Evolutionary conservation across 1,140 invertebrate species (phyloP), one percentile per base, ranked within the genome.

Genomic region (Spodoptera litura): DNA sequence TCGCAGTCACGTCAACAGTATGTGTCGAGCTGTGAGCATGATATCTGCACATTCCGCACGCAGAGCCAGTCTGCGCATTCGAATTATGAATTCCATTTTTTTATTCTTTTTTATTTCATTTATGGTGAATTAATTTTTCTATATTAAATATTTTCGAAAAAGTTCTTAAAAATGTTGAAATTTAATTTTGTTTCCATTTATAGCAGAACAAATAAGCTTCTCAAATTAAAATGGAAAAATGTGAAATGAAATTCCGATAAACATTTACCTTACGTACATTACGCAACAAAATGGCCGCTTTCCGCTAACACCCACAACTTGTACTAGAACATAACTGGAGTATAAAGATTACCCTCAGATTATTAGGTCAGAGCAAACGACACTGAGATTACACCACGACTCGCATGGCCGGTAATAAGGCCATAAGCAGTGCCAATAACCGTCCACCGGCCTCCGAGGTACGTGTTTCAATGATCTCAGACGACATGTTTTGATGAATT

Each of bases 21-120:
- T 72, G n/a, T 71, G 56, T 70, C 49, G 49, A 31, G 31, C 31
- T 31, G 31, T 31, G 31, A 68, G 64, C 58, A 81, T 66, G 74
- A 81, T 73, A 81, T 71, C 58, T 61, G 53, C 68, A 49, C 59
- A 61, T 61, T 79, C 59, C 51, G 55, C 35, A 70, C 56, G 70
- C 52, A 66, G 38, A 44, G 38, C 38, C 38, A 6, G 38, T 44
- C 9, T 6, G 38, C 6, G 38, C 38, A 44, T 44, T 44, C 38
- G 38, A 44, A 44, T 44, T 44, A 44, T 44, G 38, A 44, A 44
- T 44, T 44, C 38, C 5, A 44, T 44, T 44, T 44, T 44, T 44
- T 44, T 44, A 44, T 44, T 44, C 5, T 8, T 44, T 2, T 44
- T 44, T 44, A 44, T 44, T 9, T 9, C 9, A 9, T 44, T 44